Conservation (phyloP, 1,140 invertebrate genomes). For the Pantala flavescens region DNA sequence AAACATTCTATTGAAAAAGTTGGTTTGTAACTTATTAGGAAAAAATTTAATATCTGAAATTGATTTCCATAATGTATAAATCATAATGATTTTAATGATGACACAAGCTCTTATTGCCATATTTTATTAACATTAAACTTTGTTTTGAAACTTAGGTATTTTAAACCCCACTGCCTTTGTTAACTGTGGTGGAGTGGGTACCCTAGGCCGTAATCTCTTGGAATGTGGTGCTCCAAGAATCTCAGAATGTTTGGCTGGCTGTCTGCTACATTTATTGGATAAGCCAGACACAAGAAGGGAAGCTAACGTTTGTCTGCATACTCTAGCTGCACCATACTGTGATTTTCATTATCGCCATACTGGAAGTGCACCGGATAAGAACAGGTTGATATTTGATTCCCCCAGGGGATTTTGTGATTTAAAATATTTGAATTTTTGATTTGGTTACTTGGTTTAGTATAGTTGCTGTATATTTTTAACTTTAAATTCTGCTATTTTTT, state of each 20-base stretch:
- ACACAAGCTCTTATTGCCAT: no score
- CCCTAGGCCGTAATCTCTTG: slow-evolving; percentile 67
- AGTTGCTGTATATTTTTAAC: no score
- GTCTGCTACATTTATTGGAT: slow-evolving; percentile 78
- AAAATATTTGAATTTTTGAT: no score
- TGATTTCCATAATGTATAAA: no score
- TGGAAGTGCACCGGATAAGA: slow-evolving; percentile 11
- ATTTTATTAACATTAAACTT: no score
- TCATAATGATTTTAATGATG: no score
- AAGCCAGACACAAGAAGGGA: slow-evolving; percentile 65
- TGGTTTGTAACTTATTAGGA: no score
- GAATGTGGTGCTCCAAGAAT: slow-evolving; percentile 60
- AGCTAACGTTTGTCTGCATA: slow-evolving; percentile 65
- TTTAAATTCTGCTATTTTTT: no score
- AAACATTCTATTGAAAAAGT: no score
- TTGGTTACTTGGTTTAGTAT: no score
- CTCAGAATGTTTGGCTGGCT: slow-evolving; percentile 71
- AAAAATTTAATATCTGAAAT: no score
- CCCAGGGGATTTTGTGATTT: no score
- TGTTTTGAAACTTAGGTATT: slow-evolving; percentile 46
- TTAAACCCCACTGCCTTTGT: slow-evolving; percentile 72
- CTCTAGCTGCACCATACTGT: slow-evolving; percentile 81
- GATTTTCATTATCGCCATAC: slow-evolving; percentile 66
- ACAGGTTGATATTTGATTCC: not conserved
- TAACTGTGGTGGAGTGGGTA: slow-evolving; percentile 68